Evolutionary conservation across 2,797 vertebrate species (phyloP).

Genomic region (Sarcoramphus papa): DNA sequence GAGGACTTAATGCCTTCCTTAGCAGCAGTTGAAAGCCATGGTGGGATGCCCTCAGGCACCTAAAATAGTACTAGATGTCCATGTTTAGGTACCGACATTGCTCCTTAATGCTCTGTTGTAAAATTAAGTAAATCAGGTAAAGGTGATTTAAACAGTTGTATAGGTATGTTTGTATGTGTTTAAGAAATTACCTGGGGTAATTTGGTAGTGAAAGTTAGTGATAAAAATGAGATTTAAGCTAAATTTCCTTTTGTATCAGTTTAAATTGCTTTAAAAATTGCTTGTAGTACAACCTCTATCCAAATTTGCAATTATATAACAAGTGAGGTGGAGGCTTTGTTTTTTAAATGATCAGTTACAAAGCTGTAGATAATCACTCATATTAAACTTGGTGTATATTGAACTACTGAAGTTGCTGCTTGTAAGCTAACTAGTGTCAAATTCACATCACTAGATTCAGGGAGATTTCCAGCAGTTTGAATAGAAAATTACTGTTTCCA

Average conservation of each 20-base stretch:
- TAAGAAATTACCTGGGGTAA: not conserved
- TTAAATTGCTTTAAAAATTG: not conserved
- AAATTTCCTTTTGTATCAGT: not conserved
- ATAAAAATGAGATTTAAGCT: not conserved
- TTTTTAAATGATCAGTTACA: not conserved
- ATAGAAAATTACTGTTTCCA: not conserved
- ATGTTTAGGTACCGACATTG: not conserved
- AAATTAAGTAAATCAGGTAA: not conserved
- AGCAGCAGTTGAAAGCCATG: constrained; percentile 1
- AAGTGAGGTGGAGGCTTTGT: not conserved
- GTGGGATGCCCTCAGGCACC: not conserved
- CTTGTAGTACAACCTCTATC: not conserved
- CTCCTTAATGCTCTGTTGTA: not conserved
- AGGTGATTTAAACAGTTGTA: not conserved
- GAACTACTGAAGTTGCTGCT: not conserved
- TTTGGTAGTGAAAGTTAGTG: not conserved
- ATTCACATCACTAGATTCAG: accelerated
- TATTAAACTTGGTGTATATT: not conserved
- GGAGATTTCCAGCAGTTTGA: not conserved
- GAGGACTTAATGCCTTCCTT: constrained; percentile 16
- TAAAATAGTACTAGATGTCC: not conserved
- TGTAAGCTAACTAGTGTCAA: not conserved
- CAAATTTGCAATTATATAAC: not conserved
- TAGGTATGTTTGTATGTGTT: not conserved
- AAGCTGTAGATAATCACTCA: not conserved